Base-by-base conservation (phyloP, 2,888 invertebrate genomes). In the Pantelozetes paolii region DNA sequence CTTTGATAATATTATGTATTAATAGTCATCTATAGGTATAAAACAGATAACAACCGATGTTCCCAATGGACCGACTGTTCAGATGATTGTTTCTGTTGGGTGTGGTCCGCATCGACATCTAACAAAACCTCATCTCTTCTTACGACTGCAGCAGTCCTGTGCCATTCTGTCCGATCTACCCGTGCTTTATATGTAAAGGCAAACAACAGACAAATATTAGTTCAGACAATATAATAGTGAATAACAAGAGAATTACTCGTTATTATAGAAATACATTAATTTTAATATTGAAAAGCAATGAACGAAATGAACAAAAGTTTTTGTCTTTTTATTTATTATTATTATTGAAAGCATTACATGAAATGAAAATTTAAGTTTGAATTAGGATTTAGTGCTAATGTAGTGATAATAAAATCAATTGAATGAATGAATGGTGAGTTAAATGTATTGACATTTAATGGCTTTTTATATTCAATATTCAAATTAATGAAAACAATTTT, bases 121-220 rank as follows among this genome's bases (percentile, higher is more conserved):
- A 62, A 42, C n/a, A 36, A 57, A 64, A 64, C 13, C 64, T 20
- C 67, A 67, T 67, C 67, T 67, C 67, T 67, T 67, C 67, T 67
- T 67, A 67, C 67, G 23, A 67, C n/a, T 8, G 32, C n/a, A 3
- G 6, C 42, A 40, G 40, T 67, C 36, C 8, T 9, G 13, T 30
- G 15, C 67, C 40, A 23, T 23, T 23, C 57, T 9, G 23, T 62
- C 18, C 59, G 30, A 32, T 62, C 18, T 18, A 32, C 59, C 26
- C 26, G 9, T 26, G 20, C 23, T 26, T 26, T 54, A 54, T 15
- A 50, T 26, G 5, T 11, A 26, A 54, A 54, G 9, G 54, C 54
- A 54, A 54, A 54, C 26, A 50, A 3, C 2, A 26, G 6, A 1
- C 8, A 20, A 15, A 45, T 45, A 50, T n/a, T 50, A 15, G n/a